Conservation (phyloP, 1,140 invertebrate genomes). For the Formica exsecta region DNA sequence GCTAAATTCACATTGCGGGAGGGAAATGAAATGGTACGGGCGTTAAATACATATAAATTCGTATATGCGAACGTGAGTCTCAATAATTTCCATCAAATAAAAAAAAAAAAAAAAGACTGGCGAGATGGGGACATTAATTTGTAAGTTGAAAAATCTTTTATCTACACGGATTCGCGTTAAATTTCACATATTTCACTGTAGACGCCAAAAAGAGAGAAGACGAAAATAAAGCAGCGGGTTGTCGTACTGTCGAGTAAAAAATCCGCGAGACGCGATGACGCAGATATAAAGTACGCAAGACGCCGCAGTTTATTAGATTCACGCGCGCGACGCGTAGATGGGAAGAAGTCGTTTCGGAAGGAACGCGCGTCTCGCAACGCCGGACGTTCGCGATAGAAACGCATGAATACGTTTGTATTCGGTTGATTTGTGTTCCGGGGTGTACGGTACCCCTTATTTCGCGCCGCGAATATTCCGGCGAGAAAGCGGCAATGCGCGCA, state of each 20-base stretch:
- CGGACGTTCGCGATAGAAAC: conserved; percentile 7
- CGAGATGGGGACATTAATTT: neutral
- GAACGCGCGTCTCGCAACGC: neutral
- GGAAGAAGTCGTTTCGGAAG: conserved; percentile 60
- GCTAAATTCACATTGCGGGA: conserved; percentile 13
- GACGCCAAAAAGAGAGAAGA: neutral
- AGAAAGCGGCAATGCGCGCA: conserved; percentile 55
- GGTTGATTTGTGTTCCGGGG: conserved; percentile 72
- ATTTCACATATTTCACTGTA: neutral
- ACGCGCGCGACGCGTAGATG: neutral
- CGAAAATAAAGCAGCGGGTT: neutral
- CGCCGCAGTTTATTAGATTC: conserved; percentile 70
- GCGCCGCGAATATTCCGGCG: conserved; percentile 65
- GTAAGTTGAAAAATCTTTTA: neutral
- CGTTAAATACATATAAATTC: neutral
- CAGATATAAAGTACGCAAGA: conserved; percentile 34
- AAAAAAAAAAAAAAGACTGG: neutral
- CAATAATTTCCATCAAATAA: neutral
- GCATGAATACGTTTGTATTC: conserved; percentile 74
- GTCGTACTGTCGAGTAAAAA: conserved; percentile 34
- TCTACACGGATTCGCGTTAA: too few species aligned
- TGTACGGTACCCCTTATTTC: conserved; percentile 67
- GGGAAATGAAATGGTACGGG: neutral
- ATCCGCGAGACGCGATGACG: conserved; percentile 49
- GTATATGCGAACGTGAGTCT: neutral